A percentile compares a stretch with the other conserved stretches of the same genome.
Conservation (phyloP, 2,888 invertebrate genomes). For the Eupsilia transversa region DNA sequence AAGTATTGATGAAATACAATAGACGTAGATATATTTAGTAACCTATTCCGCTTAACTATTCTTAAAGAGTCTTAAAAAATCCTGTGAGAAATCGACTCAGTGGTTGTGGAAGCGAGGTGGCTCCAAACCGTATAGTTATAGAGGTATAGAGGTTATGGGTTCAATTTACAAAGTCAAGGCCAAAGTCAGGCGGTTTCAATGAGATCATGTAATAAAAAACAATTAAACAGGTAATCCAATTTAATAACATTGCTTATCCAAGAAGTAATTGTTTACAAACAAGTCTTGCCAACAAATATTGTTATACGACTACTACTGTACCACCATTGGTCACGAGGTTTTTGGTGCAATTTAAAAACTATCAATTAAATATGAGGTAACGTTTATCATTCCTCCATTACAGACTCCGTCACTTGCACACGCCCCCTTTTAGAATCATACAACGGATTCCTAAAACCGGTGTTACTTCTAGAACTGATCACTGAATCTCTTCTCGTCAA, state of each 20-base stretch:
- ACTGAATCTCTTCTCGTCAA: constrained; percentile 83
- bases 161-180: background rate
- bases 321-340: too few relatives aligned
- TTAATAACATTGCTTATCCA: background rate
- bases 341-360: background rate
- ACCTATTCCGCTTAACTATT: too few relatives aligned
- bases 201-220: background rate
- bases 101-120: background rate
- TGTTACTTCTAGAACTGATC: constrained; percentile 74
- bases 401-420: constrained; percentile 77
- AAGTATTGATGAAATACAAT: too few relatives aligned
- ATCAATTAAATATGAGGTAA: background rate
- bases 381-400: constrained; percentile 64
- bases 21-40: too few relatives aligned
- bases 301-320: background rate
- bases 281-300: background rate
- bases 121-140: background rate
- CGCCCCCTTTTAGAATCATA: constrained; percentile 85
- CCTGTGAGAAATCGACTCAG: too few relatives aligned
- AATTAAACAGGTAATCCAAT: background rate
- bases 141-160: background rate
- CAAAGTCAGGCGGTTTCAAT: background rate
- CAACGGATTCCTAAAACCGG: constrained; percentile 85
- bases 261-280: background rate
- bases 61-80: too few relatives aligned